A percentile compares a stretch with the other conserved stretches of the same genome.
Conservation (phyloP, 2,113 vertebrate species). For the Bostrychus sinensis region DNA sequence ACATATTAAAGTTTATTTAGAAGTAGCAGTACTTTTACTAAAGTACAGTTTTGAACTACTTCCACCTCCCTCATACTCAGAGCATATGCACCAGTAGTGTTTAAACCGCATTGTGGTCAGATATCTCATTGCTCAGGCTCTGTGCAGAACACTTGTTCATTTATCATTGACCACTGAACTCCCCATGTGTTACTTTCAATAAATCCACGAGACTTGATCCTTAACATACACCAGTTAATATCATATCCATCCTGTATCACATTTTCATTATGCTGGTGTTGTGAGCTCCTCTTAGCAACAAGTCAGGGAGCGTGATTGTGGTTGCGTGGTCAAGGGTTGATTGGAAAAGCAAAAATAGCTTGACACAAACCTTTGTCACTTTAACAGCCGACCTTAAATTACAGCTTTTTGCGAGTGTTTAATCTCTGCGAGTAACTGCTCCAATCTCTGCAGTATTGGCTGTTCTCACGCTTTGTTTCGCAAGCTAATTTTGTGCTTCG, state of each 20-base stretch:
- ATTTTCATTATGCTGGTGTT: slow-evolving; percentile 63
- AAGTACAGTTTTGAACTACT: no score
- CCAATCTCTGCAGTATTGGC: slow-evolving; percentile 34
- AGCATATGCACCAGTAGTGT: slow-evolving; percentile 56
- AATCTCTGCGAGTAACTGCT: slow-evolving; percentile 60
- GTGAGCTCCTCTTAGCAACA: slow-evolving; percentile 66
- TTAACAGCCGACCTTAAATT: slow-evolving; percentile 72
- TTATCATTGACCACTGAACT: slow-evolving; percentile 52
- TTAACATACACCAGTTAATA: slow-evolving; percentile 59
- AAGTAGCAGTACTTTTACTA: no score
- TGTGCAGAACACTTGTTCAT: slow-evolving; percentile 49
- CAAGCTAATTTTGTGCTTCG: slow-evolving; percentile 17
- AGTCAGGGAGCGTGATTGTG: slow-evolving; percentile 13
- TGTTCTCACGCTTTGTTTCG: slow-evolving; percentile 46
- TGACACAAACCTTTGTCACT: slow-evolving; percentile 56
- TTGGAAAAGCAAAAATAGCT: slow-evolving; percentile 75
- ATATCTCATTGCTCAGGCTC: slow-evolving; percentile 53
- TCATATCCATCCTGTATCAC: slow-evolving; percentile 45
- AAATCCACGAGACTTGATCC: slow-evolving; percentile 58
- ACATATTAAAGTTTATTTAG: no score
- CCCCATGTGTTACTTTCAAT: slow-evolving; percentile 59
- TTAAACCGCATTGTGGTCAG: slow-evolving; percentile 61
- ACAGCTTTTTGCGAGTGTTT: slow-evolving; percentile 65
- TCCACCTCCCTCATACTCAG: slow-evolving; percentile 53
- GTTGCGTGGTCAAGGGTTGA: slow-evolving; percentile 49